Base-by-base conservation (phyloP, 2,888 invertebrate genomes). In the Exephanes ischioxanthus region DNA sequence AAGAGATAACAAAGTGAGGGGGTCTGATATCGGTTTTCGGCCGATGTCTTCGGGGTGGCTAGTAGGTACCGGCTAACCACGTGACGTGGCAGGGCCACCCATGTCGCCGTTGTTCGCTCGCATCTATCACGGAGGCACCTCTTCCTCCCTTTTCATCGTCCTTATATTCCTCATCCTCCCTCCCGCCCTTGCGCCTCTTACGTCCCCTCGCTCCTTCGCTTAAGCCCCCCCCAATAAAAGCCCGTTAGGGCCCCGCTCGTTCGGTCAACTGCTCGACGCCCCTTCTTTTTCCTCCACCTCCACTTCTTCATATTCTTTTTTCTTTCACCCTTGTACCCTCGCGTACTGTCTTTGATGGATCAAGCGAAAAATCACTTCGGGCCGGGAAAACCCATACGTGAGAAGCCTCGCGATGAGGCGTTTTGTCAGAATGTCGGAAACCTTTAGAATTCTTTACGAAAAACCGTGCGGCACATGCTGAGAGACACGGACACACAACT, bases 91-190 rank as follows among this genome's bases (percentile, higher is more conserved):
- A 90, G 92, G 92, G 91, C 94, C 93, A 94, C 94, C 94, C 94
- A 93, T 93, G 93, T 92, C 90, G 93, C 89, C 89, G 92, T 91
- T 91, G 92, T 91, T 92, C 90, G 92, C 92, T 93, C 92, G 92
- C 92, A 93, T 93, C 93, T 94, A 93, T 93, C 93, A 93, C 91
- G 91, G 91, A 92, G 93, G 91, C 93, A 94, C 93, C 93, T 94
- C 84, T 79, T 86, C 86, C 86, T 80, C 80, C 86, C 83, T 83
- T 84, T 86, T 73, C 78, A 80, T 78, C 84, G 84, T 87, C 83
- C 85, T 87, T 84, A 85, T 80, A 85, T 72, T 83, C 71, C 71
- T 66, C 81, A 66, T 82, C 55, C 83, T 80, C 89, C 90, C 88
- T 91, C 87, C 90, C 89, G 70, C 70, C 87, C 90, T 89, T 91